Base-by-base conservation (phyloP, 2,113 vertebrate genomes). In the Plecotus auritus region DNA sequence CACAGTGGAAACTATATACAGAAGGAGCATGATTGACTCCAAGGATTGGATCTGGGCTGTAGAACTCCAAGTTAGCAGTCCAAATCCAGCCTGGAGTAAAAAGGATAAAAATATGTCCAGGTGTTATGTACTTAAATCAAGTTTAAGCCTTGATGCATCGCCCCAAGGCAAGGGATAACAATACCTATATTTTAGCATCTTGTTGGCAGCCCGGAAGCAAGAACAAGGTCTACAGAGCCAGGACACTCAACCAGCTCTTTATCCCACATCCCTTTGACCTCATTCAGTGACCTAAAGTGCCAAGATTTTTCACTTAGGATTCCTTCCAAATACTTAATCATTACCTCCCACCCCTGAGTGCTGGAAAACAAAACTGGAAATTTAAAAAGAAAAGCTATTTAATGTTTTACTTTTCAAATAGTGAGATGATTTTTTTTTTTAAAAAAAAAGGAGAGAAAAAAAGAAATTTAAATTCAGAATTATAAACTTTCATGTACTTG, bases 401-500 rank as follows among this genome's bases (percentile, higher is more conserved):
- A 56, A 18, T 70, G 16, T 10, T 81, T 95, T 61, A 37, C 66
- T 92, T 80, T 76, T 95, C 74, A 72, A 93, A 76, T 37, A 84
- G 7, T 30, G 82, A 80, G 64, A 72, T 88, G 78, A 72, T 49
- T 94, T 32, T 54, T 54, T 56, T 56, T 54, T 7, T 47, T 49
- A 77, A 40, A 96, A 95, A 95, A 42, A 85, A 93, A 72, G 40
- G 18, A 54, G 28, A 40, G 12, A 30, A 18, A 64, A 37, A 73
- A 72, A 64, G 67, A 94, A 92, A 88, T 51, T 70, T 85, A 80
- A 95, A 93, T 87, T 91, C 23, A n/a, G 40, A 96, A 95, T 91
- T 85, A 69, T 14, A 89, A 91, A 91, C 49, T 95, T 93, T 87
- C 69, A 81, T 76, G 9, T 67, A 28, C 18, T 4, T 88, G 66